Percentiles rank a stretch among this genome's conserved stretches.
Evolutionary conservation across 1,140 invertebrate genomes (phyloP).

Genomic region (Periplaneta americana): DNA sequence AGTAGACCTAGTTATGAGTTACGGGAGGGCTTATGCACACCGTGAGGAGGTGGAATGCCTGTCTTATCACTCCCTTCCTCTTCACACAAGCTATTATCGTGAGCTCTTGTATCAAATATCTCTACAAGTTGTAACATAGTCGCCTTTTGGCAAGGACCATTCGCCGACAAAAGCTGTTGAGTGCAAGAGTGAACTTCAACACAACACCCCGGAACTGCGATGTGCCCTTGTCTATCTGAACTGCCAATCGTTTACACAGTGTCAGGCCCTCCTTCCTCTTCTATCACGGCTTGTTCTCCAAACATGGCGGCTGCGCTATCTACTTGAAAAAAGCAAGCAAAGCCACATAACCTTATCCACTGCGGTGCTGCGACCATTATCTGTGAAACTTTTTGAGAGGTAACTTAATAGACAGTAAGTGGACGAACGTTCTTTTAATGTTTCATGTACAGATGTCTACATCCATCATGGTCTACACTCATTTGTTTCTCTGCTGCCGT

Average conservation of each 20-base stretch:
- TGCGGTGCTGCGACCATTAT: neutral
- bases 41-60: neutral
- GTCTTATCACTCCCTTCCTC: neutral
- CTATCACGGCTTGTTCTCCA: neutral
- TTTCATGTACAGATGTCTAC: too few species aligned
- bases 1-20: too few species aligned
- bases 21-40: too few species aligned
- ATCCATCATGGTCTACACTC: too few species aligned
- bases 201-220: neutral
- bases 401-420: too few species aligned
- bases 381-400: too few species aligned
- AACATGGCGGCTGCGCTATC: neutral
- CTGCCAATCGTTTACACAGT: neutral
- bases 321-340: neutral
- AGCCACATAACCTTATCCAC: neutral
- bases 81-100: neutral
- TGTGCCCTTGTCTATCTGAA: neutral
- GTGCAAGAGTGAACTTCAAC: neutral
- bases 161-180: neutral
- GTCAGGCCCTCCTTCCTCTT: neutral
- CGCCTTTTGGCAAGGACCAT: neutral
- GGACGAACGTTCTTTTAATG: too few species aligned
- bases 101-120: neutral
- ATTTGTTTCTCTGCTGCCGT: too few species aligned
- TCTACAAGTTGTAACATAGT: neutral